These are phyloP conservation scores for Leucosticte australis DNA, from an alignment of 2,113 vertebrate species.

Conservation along the genomic window DNA sequence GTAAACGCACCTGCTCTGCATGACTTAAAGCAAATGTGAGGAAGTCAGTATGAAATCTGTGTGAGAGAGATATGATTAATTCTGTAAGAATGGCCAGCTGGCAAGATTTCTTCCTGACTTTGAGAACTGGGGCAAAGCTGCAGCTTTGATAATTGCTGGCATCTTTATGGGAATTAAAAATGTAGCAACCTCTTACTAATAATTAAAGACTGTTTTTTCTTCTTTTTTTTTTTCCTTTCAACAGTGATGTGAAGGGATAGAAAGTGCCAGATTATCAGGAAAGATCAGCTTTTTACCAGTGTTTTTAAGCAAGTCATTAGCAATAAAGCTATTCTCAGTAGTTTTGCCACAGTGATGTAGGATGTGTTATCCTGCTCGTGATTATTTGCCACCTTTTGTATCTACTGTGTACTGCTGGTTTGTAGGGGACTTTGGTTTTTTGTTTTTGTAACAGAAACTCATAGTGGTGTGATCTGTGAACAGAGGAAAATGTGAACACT, in stretches of 20 bases:
- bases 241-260: background rate
- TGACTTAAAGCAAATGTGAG: slow-evolving; percentile 84
- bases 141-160: slow-evolving; percentile 69
- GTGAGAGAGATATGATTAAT: slow-evolving; percentile 88
- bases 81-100: slow-evolving; percentile 80
- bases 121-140: slow-evolving; percentile 67
- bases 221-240: background rate
- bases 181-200: slow-evolving; percentile 55
- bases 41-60: slow-evolving; percentile 87
- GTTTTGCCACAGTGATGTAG: background rate
- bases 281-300: background rate
- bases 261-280: background rate
- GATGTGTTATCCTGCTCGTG: background rate
- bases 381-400: background rate
- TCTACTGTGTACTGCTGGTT: background rate
- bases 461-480: background rate
- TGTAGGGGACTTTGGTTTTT: no score
- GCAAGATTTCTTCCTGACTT: slow-evolving; percentile 75
- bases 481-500: background rate
- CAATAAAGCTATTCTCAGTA: background rate
- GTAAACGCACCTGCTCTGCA: slow-evolving; percentile 91
- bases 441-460: background rate
- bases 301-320: background rate
- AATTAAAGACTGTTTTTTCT: slow-evolving; percentile 16
- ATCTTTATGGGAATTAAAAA: slow-evolving; percentile 57